Evolutionary conservation across 2,113 vertebrate genomes (phyloP), one percentile per base, ranked within the genome.

Genomic region (Australoheros scitulus): DNA sequence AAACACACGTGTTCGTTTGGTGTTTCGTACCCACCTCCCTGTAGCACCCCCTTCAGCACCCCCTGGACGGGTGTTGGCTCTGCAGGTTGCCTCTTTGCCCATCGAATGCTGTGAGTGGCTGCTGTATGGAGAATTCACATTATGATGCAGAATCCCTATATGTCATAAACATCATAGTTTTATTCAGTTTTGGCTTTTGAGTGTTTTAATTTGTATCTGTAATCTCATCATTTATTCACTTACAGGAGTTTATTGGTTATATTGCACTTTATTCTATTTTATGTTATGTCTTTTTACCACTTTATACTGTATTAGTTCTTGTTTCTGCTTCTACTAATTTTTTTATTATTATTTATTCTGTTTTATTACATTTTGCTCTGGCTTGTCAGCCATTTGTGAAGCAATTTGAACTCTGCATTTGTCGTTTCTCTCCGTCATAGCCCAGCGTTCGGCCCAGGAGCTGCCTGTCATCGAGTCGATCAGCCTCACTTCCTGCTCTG

Each of bases 381-480:
- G 24, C 0, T 50, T 50, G 24, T 70, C 41, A 2, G 1, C 29
- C 24, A 70, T 8, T 43, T 70, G 17, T 55, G 3, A 29, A 50
- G 68, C 4, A 55, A 47, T 72, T 34, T 72, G 47, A 72, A 11
- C 20, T 55, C 47, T 74, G 41, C 50, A 11, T 75, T 24, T 36
- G 7, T 82, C 11, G n/a, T 20, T 38, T 29, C 6, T 36, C 11
- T 32, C 26, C 60, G 10, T 52, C 55, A 34, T 93, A 98, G 97
- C 97, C 77, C 97, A 98, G 94, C 97, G 97, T 36, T 98, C 97
- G 0, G 97, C 97, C 24, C 97, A 98, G 94, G 97, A 98, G 91
- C 95, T 98, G 75, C 97, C 97, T 6, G 96, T 97, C 86, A 96
- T 98, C 55, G 97, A 98, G 92, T 96, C 96, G 1, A 94, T 97